Evolutionary conservation across 2,888 invertebrate species (phyloP).

Genomic region (Epiblema foenella): DNA sequence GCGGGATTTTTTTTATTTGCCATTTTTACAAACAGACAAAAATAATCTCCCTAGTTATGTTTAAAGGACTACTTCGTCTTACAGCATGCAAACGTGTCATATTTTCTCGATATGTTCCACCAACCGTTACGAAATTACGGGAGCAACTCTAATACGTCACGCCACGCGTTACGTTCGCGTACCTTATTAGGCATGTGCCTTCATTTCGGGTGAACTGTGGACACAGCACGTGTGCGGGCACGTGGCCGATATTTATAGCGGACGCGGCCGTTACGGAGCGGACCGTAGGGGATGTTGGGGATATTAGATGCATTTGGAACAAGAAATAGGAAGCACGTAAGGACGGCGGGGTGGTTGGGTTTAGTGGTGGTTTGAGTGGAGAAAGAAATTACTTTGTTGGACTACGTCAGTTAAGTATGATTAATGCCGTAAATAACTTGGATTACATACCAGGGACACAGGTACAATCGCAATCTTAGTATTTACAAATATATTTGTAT

Average conservation of each 20-base stretch:
- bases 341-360: not conserved
- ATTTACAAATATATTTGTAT: too few species aligned
- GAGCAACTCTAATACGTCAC: not conserved
- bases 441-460: too few species aligned
- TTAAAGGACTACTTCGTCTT: not conserved
- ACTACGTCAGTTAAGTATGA: too few species aligned
- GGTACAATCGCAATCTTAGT: too few species aligned
- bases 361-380: not conserved
- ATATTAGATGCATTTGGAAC: not conserved
- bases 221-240: slow-evolving; percentile 24
- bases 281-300: not conserved
- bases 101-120: not conserved
- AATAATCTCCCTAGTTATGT: too few species aligned
- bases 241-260: slow-evolving; percentile 39
- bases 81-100: not conserved
- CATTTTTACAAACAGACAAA: too few species aligned
- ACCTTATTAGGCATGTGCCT: slow-evolving; percentile 26
- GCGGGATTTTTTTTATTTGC: too few species aligned
- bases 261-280: slow-evolving; percentile 7
- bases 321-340: slow-evolving; percentile 13
- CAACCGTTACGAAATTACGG: not conserved
- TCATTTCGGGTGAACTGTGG: slow-evolving; percentile 26
- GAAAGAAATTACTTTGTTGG: not conserved
- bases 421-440: too few species aligned
- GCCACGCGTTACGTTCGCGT: slow-evolving; percentile 4